phyloP scores from a whole-genome alignment of 2,888 invertebrate species.

The Tachina lurida region DNA sequence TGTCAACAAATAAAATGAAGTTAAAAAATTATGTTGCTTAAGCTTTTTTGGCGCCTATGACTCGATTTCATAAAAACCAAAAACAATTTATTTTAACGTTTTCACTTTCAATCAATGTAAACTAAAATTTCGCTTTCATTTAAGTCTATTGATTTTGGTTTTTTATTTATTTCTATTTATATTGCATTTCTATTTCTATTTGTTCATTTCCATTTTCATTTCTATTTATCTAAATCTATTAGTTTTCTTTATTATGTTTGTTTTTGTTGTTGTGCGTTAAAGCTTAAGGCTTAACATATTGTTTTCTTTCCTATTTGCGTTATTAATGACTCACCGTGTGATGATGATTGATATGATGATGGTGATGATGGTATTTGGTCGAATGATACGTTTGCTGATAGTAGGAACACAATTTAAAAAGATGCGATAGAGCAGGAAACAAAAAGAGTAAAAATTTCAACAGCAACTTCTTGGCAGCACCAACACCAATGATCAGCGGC shows the following conservation, averaged over 20 bases:
- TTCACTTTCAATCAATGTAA: constrained; percentile 56
- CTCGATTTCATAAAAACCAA: not conserved
- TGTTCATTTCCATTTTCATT: constrained; percentile 28
- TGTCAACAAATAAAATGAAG: no score
- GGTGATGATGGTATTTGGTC: constrained; percentile 91
- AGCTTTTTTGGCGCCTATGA: no score
- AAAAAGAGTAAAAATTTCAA: constrained; percentile 91
- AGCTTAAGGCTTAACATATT: not conserved
- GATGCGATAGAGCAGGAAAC: constrained; percentile 91
- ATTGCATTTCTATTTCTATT: not conserved
- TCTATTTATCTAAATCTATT: constrained; percentile 14
- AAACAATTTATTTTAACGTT: constrained; percentile 34
- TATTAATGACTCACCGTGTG: constrained; percentile 84
- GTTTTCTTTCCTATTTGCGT: not conserved
- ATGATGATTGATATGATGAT: constrained; percentile 91
- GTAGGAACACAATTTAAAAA: constrained; percentile 93
- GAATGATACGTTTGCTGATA: constrained; percentile 89
- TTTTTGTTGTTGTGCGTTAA: not conserved
- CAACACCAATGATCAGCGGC: constrained; percentile 90
- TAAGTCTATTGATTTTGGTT: not conserved
- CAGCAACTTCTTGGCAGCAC: constrained; percentile 92
- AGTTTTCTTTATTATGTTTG: not conserved
- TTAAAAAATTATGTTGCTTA: no score
- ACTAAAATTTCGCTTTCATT: constrained; percentile 59
- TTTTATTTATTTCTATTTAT: no score